A percentile compares a stretch with the other conserved stretches of the same genome.
Evolutionary conservation across 1,140 invertebrate genomes (phyloP).

Genomic region (Spodoptera litura): DNA sequence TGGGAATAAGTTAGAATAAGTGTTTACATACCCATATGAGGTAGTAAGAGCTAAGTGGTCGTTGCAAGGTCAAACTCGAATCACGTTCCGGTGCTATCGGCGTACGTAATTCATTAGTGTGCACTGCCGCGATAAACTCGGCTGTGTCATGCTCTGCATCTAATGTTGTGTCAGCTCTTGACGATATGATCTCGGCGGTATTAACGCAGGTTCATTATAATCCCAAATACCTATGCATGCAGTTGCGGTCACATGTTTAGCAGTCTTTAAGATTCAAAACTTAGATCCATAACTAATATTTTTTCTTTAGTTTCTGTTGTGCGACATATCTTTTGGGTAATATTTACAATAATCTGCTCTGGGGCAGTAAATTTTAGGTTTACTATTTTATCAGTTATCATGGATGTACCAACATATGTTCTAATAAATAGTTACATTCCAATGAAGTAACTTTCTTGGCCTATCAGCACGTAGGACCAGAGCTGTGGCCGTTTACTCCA

Average conservation of each 20-base stretch:
- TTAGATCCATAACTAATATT: too few species aligned
- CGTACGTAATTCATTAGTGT: conserved; percentile 24
- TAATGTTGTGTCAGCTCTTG: not conserved
- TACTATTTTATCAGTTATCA: too few species aligned
- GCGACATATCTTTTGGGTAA: too few species aligned
- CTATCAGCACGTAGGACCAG: not conserved
- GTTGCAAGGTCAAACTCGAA: conserved; percentile 25
- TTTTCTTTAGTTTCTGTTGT: too few species aligned
- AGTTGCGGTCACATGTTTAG: too few species aligned
- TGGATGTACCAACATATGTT: not conserved
- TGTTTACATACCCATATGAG: not conserved
- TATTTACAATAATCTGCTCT: too few species aligned
- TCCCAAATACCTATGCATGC: too few species aligned
- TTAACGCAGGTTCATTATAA: too few species aligned
- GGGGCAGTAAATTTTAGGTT: too few species aligned
- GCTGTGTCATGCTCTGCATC: conserved; percentile 15
- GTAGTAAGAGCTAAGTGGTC: conserved; percentile 12
- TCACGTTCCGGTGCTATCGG: conserved; percentile 13
- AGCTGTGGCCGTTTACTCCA: not conserved
- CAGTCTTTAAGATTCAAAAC: too few species aligned
- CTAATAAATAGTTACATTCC: not conserved
- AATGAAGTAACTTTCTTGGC: not conserved
- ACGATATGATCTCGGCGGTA: not conserved
- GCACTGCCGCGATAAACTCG: conserved; percentile 16
- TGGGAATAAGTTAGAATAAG: too few species aligned